Conservation (phyloP, 2,888 invertebrate genomes). For the Rhogogaster chlorosoma region DNA sequence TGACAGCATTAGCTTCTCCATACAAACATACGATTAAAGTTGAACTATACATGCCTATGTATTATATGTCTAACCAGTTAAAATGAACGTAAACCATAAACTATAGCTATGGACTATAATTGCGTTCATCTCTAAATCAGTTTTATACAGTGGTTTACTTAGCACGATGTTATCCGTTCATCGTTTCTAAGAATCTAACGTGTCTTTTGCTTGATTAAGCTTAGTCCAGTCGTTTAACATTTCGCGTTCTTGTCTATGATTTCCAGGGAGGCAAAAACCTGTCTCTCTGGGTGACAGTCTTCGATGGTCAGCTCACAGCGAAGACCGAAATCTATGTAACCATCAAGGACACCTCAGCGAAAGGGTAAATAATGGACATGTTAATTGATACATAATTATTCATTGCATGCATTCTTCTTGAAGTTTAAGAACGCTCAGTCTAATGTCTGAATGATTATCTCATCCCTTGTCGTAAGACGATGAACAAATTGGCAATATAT, state of each 20-base stretch:
- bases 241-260: conserved; percentile 63
- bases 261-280: conserved; percentile 84
- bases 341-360: conserved; percentile 78
- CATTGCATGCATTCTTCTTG: conserved; percentile 44
- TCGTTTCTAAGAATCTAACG: conserved; percentile 47
- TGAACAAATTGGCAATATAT: background rate
- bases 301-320: conserved; percentile 83
- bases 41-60: background rate
- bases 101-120: background rate
- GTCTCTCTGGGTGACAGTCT: conserved; percentile 84
- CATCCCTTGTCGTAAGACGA: background rate
- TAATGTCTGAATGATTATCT: background rate
- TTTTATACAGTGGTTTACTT: conserved; percentile 24
- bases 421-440: too few relatives aligned
- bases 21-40: background rate
- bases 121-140: background rate
- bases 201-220: conserved; percentile 41
- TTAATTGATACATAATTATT: conserved; percentile 63
- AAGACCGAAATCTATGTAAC: conserved; percentile 86
- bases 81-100: background rate
- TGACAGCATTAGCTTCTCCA: background rate
- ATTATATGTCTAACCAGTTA: background rate
- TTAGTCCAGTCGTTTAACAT: conserved; percentile 50
- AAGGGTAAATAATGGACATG: conserved; percentile 65
- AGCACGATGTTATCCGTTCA: background rate